Conservation (phyloP, 2,797 vertebrate species). For the Eulemur mongoz region DNA sequence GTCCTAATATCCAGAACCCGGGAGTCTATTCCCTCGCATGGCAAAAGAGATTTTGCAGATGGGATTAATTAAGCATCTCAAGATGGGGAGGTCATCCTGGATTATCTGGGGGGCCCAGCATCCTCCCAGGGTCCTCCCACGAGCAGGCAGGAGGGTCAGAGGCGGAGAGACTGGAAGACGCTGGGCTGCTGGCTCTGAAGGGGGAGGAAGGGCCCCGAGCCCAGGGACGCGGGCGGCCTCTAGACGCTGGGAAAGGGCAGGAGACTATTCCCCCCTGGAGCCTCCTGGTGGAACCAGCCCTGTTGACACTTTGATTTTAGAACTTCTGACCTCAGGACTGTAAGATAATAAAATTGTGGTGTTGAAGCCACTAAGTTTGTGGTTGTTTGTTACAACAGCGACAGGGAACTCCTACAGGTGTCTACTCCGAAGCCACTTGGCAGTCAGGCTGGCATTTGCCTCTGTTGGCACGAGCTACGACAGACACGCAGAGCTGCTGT, state of each 20-base stretch:
- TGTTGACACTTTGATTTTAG: background rate
- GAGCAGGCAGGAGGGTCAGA: background rate
- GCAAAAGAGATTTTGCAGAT: background rate
- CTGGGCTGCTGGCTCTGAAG: background rate
- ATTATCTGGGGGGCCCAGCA: background rate
- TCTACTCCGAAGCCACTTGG: background rate
- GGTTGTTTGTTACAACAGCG: background rate
- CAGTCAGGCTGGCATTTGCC: background rate
- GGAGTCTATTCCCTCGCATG: too few relatives aligned
- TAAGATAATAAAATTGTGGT: background rate
- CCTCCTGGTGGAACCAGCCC: background rate
- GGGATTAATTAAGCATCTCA: background rate
- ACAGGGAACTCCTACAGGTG: too few relatives aligned
- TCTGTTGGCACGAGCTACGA: background rate
- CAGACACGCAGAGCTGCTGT: background rate
- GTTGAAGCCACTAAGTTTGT: background rate
- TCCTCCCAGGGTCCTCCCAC: background rate
- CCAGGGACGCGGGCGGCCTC: background rate
- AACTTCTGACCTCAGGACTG: background rate
- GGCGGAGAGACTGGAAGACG: background rate
- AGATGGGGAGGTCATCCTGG: background rate
- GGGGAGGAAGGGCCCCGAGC: background rate
- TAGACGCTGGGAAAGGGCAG: background rate
- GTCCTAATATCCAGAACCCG: background rate
- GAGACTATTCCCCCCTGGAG: background rate